These are phyloP conservation scores for Zapornia atra DNA, from an alignment of 2,113 vertebrate genomes.

Conservation along the genomic window DNA sequence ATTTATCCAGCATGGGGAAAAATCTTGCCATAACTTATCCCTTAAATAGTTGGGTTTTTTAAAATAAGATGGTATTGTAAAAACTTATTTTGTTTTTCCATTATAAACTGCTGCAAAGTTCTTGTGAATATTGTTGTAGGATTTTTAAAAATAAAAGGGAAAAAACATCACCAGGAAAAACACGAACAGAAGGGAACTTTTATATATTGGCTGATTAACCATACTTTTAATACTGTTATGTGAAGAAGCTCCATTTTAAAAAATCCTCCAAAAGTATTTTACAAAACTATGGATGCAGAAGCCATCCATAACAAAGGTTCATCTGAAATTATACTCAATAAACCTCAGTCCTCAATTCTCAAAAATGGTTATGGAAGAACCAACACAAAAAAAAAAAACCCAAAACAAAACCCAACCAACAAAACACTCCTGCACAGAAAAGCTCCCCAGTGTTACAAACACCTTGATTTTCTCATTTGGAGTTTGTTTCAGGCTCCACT, in stretches of 20 bases:
- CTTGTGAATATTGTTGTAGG: not conserved
- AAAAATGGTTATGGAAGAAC: not conserved
- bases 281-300: not conserved
- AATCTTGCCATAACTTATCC: not conserved
- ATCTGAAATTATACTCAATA: not conserved
- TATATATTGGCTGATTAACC: not conserved
- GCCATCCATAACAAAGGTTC: not conserved
- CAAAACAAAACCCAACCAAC: too few relatives aligned
- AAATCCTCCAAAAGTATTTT: not conserved
- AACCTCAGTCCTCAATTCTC: not conserved
- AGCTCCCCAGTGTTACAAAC: not conserved
- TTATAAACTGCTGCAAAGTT: not conserved
- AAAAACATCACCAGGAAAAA: not conserved
- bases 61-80: accelerated
- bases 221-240: not conserved
- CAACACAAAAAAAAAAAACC: too few relatives aligned
- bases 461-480: not conserved
- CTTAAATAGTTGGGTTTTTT: not conserved
- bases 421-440: not conserved
- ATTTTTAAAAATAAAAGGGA: not conserved
- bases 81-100: not conserved
- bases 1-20: not conserved
- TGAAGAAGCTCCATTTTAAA: not conserved
- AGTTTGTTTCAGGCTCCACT: not conserved
- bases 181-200: not conserved